Evolutionary conservation across 2,888 invertebrate genomes (phyloP), one percentile per base, ranked within the genome.

Genomic region (Encarsia formosa): DNA sequence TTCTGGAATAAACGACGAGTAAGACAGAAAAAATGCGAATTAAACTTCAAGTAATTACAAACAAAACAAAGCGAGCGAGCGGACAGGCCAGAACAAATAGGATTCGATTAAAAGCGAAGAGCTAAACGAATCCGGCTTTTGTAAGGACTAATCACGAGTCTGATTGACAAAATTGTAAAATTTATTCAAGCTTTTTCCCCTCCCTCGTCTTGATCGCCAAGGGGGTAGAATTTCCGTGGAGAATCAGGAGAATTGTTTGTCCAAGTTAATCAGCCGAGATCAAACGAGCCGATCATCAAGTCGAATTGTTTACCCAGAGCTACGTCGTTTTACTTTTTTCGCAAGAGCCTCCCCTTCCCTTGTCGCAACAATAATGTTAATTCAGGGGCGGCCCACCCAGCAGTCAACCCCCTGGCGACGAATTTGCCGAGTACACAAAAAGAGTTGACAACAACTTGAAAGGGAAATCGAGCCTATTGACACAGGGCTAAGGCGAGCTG

Each of bases 381-480:
- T 73, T 73, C 70, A 71, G 67, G 64, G 56, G 52, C 56, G 52
- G 46, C 45, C 51, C 49, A 29, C 51, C 51, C 58, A 20, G 39
- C 49, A n/a, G 37, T 49, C 59, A 59, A 61, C 63, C 64, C 66
- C 63, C 55, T 60, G 63, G 63, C 68, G 68, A 71, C 69, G n/a
- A 71, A 73, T 73, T 73, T 72, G 68, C 68, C 69, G 60, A 63
- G 65, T 65, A 72, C 63, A 73, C 71, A 73, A 71, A 73, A 73
- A 73, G 72, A 72, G 71, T 72, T 73, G 73, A 70, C 70, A 71
- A 70, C 71, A 71, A 71, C 70, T 71, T 73, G 71, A 73, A 73
- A 73, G 73, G 73, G 73, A 73, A 73, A 73, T 73, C 67, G 73
- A 73, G 73, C 71, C 71, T 73, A 73, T 73, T 73, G 73, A 73